Evolutionary conservation across 1,140 invertebrate species (phyloP), one percentile per base, ranked within the genome.

Genomic region (Rhopalosiphum padi): DNA sequence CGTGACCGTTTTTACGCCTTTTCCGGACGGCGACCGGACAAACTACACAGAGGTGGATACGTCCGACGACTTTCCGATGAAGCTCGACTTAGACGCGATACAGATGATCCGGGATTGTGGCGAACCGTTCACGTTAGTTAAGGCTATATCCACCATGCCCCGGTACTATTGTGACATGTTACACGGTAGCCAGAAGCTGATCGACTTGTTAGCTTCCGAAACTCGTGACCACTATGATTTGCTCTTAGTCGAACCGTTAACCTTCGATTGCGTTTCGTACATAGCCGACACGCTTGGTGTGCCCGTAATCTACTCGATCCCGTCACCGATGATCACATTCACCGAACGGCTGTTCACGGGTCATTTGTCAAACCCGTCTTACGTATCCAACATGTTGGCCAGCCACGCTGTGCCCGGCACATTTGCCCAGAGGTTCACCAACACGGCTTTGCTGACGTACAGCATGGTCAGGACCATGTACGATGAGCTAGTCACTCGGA

Each of bases 1-100:
- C 1, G 90, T 94, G 5, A 92, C 90, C 18, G 41, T 68, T 30
- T 87, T 94, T 41, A 94, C 90, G n/a, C 77, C 93, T 21, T 94
- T 87, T 37, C 82, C 82, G 15, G 90, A 82, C 3, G 90, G 90
- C 41, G 48, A 60, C 2, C 60, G 90, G 23, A 55, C 37, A 0
- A 89, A 88, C 86, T 88, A 91, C 41, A 82, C 60, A 7, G 88
- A 93, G 18, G 60, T 89, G 43, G 60, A 88, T 41, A 77, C 25
- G 41, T 91, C 90, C 60, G 0, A 7, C 7, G 41, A 41, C 35
- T 30, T 90, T 11, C 90, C 55, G 18, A 2, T 46, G 4, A 68
- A 21, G 43, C 18, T 46, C 30, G 21, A 82, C 1, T 2, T 41
- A 8, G 90, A 46, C 90, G 15, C 35, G 25, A 22, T 35, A 18